Conservation (phyloP, 1,140 invertebrate species). For the Cotesia typhae region DNA sequence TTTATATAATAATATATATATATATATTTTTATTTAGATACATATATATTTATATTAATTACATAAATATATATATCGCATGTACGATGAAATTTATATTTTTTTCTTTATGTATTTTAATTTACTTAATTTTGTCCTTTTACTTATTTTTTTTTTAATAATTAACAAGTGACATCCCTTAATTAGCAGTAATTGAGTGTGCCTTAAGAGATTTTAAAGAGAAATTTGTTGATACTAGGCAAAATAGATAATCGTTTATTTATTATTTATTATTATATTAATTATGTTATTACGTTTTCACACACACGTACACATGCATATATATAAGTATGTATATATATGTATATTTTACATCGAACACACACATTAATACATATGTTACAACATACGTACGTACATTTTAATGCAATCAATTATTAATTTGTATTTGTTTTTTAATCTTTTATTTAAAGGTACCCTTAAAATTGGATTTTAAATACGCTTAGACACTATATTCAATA, state of each 20-base stretch:
- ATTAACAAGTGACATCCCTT: conserved; percentile 24
- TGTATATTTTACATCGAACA: conserved; percentile 42
- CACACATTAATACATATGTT: conserved; percentile 55
- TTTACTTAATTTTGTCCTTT: background rate
- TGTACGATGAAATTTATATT: conserved; percentile 28
- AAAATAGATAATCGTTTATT: conserved; percentile 63
- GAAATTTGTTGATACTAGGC: conserved; percentile 57
- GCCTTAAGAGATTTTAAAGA: conserved; percentile 57
- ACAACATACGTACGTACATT: conserved; percentile 50
- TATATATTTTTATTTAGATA: conserved; percentile 13
- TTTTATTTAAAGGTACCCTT: conserved; percentile 57
- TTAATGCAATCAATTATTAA: conserved; percentile 44
- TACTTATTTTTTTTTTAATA: conserved; percentile 15
- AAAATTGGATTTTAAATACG: conserved; percentile 62
- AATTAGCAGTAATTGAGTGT: conserved; percentile 11
- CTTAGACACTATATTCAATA: conserved; percentile 57
- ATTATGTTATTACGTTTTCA: conserved; percentile 28
- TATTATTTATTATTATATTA: conserved; percentile 31
- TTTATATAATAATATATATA: conserved; percentile 18
- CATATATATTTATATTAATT: conserved; percentile 32
- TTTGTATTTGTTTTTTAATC: conserved; percentile 38
- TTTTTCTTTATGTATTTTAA: background rate
- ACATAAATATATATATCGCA: conserved; percentile 35
- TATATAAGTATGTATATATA: conserved; percentile 1
- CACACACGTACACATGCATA: conserved; percentile 52